Evolutionary conservation across 2,797 vertebrate species (phyloP).

Genomic region (Dromococcyx pavoninus): DNA sequence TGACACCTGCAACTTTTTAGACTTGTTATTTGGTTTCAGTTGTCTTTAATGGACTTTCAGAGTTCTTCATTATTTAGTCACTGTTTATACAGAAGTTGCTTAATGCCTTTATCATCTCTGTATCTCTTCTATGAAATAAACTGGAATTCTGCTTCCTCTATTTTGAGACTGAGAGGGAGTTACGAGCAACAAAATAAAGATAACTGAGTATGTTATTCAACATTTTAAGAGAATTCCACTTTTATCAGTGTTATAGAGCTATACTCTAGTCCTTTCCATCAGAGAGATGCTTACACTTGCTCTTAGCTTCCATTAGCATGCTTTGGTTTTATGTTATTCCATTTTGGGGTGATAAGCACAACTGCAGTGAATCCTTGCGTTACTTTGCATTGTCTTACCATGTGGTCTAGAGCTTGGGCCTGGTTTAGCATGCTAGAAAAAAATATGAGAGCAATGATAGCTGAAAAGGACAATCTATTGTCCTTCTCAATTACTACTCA

Average conservation of each 20-base stretch:
- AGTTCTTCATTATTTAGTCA: neutral
- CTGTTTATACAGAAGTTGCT: neutral
- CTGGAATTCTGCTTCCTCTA: neutral
- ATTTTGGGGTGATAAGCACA: neutral
- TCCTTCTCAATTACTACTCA: neutral
- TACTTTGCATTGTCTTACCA: neutral
- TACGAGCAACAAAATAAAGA: neutral
- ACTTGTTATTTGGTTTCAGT: neutral
- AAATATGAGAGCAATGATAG: rapidly evolving
- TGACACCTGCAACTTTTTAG: neutral
- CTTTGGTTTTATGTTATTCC: neutral
- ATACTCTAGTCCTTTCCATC: neutral
- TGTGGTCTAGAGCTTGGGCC: neutral
- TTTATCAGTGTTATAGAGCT: neutral
- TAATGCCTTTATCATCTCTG: neutral
- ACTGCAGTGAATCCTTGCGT: neutral
- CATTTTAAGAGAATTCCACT: neutral
- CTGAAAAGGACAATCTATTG: neutral
- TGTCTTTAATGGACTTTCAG: neutral
- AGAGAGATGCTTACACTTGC: neutral
- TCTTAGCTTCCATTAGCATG: neutral
- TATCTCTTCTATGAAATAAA: neutral
- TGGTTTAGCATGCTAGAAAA: neutral
- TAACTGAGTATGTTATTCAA: rapidly evolving
- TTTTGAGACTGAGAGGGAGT: neutral